Evolutionary conservation across 1,140 invertebrate genomes (phyloP), one percentile per base, ranked within the genome.

Genomic region (Ostrea denselamellosa): DNA sequence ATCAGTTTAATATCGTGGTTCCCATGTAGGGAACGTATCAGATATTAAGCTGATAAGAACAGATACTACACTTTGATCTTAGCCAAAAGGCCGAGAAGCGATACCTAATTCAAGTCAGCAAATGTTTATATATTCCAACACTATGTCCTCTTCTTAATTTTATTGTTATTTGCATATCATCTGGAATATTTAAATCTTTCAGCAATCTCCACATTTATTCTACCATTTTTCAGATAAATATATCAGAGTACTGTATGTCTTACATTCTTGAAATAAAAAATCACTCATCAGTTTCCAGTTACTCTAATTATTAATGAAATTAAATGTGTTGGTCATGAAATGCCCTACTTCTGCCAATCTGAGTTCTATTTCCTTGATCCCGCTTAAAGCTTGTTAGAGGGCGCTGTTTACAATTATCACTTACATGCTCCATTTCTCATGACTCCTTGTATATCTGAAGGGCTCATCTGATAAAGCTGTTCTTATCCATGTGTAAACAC

Each of bases 1-100:
- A 90, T 91, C 89, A 91, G 90, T 92, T 91, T 91, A 92, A 92
- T 92, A 92, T 92, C 90, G 91, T 91, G 88, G 91, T 90, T 85
- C 88, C 89, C 90, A 85, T 71, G 88, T 91, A 89, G 89, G 89
- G 87, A 85, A 90, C 90, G 87, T 91, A 90, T 92, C 91, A 90
- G 90, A 90, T 92, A 92, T 91, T 92, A 91, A 91, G 90, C 91
- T 91, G 90, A 90, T 90, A 90, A 90, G 90, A 90, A 90, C 90
- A 90, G 90, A 90, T 90, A 90, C 90, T 91, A 91, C 90, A 91
- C 90, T 91, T 91, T 91, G 90, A 91, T 91, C 90, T 91, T 91
- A 91, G 90, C 90, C 90, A 91, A 91, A 91, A 91, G 90, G 90
- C 90, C 90, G 88, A 90, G 88, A 89, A 90, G 85, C 87, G 90